Base-by-base conservation (phyloP, 1,140 invertebrate species). In the Scaptomyza hsui region DNA sequence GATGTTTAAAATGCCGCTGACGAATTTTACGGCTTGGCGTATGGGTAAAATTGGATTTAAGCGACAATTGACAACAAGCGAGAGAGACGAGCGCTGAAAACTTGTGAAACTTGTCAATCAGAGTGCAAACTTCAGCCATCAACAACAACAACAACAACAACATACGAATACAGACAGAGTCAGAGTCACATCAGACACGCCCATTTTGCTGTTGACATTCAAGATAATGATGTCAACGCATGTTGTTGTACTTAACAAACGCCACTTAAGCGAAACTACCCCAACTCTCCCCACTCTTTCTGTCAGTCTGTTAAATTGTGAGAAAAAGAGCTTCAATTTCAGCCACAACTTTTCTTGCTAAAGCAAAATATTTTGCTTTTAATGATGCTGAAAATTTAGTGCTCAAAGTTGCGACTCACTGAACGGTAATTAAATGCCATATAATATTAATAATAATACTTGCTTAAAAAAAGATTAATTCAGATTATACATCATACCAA, bases 21-120 rank as follows among this genome's bases (percentile, higher is more conserved):
- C 51, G 60, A 39, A 51, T 62, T 52, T 52, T n/a, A 26, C 35
- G 26, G 24, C 24, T 29, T 5, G 29, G 55, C 15, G 64, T 59
- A 59, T 78, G 72, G 85, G 82, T 78, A 57, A 85, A 85, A 85
- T 88, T 85, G 81, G 81, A 81, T 85, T 85, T 80, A 79, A 82
- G 81, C 85, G 82, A 71, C 81, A 85, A 85, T 85, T 85, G 81
- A 88, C 81, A 88, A 77, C 42, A 57, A 19, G 16, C 49, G 19
- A 21, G 35, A 12, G 32, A 21, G 35, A n/a, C n/a, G 37, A 13
- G 64, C 15, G 55, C 42, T 53, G 61, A 71, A 83, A 83, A 79
- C 71, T 78, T 83, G 61, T 51, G 37, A 76, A 70, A 77, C 52
- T 81, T 85, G 81, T 85, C 81, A 85, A 85, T 85, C 81, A 81